phyloP scores from a whole-genome alignment of 2,797 vertebrate species.

The Mionectes olivaceus region DNA sequence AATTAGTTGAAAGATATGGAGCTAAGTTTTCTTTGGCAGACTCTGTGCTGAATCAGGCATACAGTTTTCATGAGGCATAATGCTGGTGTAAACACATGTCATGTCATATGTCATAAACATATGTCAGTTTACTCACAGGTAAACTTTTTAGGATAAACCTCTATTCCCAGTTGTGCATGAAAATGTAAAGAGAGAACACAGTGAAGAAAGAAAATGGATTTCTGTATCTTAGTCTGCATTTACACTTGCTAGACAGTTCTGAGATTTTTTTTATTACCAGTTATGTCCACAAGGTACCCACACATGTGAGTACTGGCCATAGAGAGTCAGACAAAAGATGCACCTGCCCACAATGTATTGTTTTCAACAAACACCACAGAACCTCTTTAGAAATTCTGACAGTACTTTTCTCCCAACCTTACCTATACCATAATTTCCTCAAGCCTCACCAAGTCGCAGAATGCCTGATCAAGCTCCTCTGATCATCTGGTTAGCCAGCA shows the following conservation, averaged over 20 bases:
- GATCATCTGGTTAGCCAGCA: background rate
- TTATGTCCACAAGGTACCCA: background rate
- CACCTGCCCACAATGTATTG: background rate
- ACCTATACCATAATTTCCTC: background rate
- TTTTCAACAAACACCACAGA: background rate
- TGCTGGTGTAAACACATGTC: slow-evolving; percentile 40
- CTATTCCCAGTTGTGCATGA: slow-evolving; percentile 52
- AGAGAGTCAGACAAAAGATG: background rate
- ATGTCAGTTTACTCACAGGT: slow-evolving; percentile 70
- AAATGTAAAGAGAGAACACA: slow-evolving; percentile 23
- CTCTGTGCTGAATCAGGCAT: slow-evolving; percentile 32
- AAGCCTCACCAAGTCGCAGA: background rate
- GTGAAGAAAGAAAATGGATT: background rate
- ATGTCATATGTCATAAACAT: slow-evolving; percentile 64
- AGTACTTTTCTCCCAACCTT: background rate
- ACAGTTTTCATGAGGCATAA: slow-evolving; percentile 53
- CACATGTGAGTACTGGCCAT: background rate
- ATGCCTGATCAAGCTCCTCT: background rate
- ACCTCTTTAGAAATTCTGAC: background rate
- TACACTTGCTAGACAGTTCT: background rate
- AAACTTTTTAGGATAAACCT: slow-evolving; percentile 57
- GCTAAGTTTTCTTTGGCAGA: slow-evolving; percentile 34
- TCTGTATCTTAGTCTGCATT: background rate
- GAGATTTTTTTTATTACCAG: background rate
- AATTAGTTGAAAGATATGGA: slow-evolving; percentile 37